These are phyloP conservation scores for Fragum whitleyi DNA, from an alignment of 2,888 invertebrate species.

Conservation along the genomic window DNA sequence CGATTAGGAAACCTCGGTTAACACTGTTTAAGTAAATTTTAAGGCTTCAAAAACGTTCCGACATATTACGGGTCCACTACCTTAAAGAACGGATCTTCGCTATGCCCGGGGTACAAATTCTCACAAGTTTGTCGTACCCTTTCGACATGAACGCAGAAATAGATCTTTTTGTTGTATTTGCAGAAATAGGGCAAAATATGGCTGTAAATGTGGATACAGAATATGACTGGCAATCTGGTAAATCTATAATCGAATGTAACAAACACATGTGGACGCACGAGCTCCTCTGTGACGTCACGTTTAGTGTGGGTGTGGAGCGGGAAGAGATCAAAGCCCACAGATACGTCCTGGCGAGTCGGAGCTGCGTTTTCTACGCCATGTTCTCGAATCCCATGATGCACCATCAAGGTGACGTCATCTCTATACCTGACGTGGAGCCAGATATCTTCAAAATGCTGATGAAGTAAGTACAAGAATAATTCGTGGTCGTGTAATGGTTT, in stretches of 20 bases:
- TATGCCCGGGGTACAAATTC: too few relatives aligned
- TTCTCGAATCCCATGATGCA: conserved; percentile 59
- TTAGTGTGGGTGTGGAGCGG: conserved; percentile 58
- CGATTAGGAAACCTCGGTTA: too few relatives aligned
- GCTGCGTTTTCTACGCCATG: conserved; percentile 72
- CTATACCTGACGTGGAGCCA: conserved; percentile 66
- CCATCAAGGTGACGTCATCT: conserved; percentile 49
- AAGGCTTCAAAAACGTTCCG: too few relatives aligned
- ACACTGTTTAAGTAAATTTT: too few relatives aligned
- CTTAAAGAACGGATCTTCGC: too few relatives aligned
- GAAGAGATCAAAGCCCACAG: conserved; percentile 63
- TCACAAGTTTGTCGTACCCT: too few relatives aligned
- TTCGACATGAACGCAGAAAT: too few relatives aligned
- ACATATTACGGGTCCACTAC: too few relatives aligned
- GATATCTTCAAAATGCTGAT: conserved; percentile 63
- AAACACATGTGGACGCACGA: conserved; percentile 64
- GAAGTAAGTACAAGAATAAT: conserved; percentile 54
- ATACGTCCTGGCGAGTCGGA: conserved; percentile 69
- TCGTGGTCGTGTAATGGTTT: too few relatives aligned
- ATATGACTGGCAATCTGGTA: conserved; percentile 67
- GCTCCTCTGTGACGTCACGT: conserved; percentile 67
- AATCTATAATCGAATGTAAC: conserved; percentile 65
- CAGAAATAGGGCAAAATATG: too few relatives aligned
- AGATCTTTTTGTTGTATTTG: too few relatives aligned
- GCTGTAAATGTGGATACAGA: not conserved